These are phyloP conservation scores for Cephus nigrinus DNA, from an alignment of 2,888 invertebrate species.

Conservation along the genomic window DNA sequence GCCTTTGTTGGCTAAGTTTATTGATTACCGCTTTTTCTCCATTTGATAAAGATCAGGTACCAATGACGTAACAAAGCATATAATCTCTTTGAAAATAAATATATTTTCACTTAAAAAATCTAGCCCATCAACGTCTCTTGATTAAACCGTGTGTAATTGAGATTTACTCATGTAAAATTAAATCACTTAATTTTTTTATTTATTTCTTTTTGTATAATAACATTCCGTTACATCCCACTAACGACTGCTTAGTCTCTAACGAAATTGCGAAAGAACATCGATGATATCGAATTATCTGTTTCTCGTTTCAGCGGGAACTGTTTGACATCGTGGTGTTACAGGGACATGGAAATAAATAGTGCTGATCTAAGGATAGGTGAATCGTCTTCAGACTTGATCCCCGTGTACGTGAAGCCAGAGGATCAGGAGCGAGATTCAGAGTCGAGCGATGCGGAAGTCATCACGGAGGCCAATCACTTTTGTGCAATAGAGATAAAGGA, in stretches of 20 bases:
- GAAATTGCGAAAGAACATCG: not conserved
- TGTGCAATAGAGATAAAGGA: slow-evolving; percentile 41
- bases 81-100: not conserved
- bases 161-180: not conserved
- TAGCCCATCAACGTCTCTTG: not conserved
- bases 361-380: slow-evolving; percentile 41
- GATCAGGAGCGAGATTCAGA: slow-evolving; percentile 30
- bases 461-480: slow-evolving; percentile 39
- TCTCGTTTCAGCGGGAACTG: slow-evolving; percentile 16
- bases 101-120: not conserved
- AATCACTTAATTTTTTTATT: not conserved
- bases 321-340: slow-evolving; percentile 6
- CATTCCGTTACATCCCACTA: not conserved
- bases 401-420: slow-evolving; percentile 33
- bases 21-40: slow-evolving; percentile 2
- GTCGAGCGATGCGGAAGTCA: slow-evolving; percentile 37
- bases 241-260: not conserved
- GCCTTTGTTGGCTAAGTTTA: slow-evolving; percentile 11
- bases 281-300: not conserved
- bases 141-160: not conserved
- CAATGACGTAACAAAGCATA: not conserved
- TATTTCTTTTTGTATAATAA: not conserved
- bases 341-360: slow-evolving; percentile 52
- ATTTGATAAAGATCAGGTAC: not conserved
- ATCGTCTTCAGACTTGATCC: slow-evolving; percentile 33